Percentiles rank a stretch among this genome's conserved stretches.
Conservation (phyloP, 2,797 vertebrate species). For the Pelobates cultripes region DNA sequence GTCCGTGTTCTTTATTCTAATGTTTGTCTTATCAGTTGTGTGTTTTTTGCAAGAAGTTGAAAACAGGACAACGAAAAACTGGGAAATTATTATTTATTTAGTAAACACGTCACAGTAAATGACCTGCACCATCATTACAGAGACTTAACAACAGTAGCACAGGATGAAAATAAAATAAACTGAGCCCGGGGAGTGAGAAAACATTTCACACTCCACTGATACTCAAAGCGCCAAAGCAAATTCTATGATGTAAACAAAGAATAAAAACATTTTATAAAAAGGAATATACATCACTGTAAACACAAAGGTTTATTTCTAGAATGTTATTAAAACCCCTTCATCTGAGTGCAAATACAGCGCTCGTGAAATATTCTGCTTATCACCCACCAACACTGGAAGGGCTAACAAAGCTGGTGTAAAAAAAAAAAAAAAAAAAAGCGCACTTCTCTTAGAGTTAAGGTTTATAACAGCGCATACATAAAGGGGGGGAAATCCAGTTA, state of each 20-base stretch:
- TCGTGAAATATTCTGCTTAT: background rate
- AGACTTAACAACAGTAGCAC: background rate
- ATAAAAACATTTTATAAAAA: background rate
- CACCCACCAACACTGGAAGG: background rate
- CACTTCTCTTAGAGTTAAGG: background rate
- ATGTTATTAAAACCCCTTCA: background rate
- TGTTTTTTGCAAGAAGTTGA: no score
- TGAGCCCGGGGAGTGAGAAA: background rate
- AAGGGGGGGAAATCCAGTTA: background rate
- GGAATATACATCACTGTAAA: background rate
- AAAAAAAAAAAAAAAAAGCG: background rate
- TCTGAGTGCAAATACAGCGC: background rate
- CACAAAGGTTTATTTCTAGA: background rate
- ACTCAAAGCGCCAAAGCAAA: background rate
- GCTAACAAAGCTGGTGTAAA: background rate
- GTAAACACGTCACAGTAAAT: conserved; percentile 63
- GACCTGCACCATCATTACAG: conserved; percentile 20
- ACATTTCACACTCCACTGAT: background rate
- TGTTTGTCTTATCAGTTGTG: no score
- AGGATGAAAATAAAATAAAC: background rate
- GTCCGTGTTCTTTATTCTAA: no score
- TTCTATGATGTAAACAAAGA: background rate
- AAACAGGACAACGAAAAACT: no score
- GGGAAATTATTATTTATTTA: conserved; percentile 59
- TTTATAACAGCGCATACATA: background rate